Evolutionary conservation across 2,113 vertebrate genomes (phyloP), one percentile per base, ranked within the genome.

Genomic region (Colistium nudipinnis): DNA sequence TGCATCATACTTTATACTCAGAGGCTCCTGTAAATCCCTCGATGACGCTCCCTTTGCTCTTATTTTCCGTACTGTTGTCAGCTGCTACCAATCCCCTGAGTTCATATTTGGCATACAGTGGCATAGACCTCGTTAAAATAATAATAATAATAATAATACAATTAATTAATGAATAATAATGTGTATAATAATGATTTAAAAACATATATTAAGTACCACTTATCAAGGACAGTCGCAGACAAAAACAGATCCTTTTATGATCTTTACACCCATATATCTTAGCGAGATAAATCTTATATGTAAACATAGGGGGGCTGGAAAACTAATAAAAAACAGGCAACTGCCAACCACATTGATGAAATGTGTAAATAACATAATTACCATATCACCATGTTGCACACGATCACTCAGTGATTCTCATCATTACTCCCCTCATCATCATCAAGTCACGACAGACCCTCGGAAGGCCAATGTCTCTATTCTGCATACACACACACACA

Each of bases 11-110:
- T 19, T 60, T 1, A 38, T 41, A 48, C 61, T 70, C 61, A 41
- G 38, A 33, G 72, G 56, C 53, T 67, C 35, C 28, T 45, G 4
- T n/a, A 24, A 47, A 27, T 70, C 69, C 78, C 61, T 62, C 51
- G 62, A 72, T 72, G 53, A 63, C 7, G 47, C 4, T 53, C 1
- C 22, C 7, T 8, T 53, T 1, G 43, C 49, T 14, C 45, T 22
- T 14, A 78, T 68, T 84, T 80, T 82, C 73, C 19, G 0, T 55
- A 6, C 20, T 77, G 61, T 74, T 74, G 62, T 62, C 53, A 74
- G 67, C 27, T 22, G 13, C 17, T 25, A 4, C 35, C 12, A 8
- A 28, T 74, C 69, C 66, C 70, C 10, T 13, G 65, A 51, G 70
- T 7, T 60, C 16, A 28, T 70, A 63, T 72, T 78, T 53, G 48